Percentiles rank a stretch among this genome's conserved stretches.
phyloP scores from a whole-genome alignment of 2,797 vertebrate species.

The Poecilia picta region DNA sequence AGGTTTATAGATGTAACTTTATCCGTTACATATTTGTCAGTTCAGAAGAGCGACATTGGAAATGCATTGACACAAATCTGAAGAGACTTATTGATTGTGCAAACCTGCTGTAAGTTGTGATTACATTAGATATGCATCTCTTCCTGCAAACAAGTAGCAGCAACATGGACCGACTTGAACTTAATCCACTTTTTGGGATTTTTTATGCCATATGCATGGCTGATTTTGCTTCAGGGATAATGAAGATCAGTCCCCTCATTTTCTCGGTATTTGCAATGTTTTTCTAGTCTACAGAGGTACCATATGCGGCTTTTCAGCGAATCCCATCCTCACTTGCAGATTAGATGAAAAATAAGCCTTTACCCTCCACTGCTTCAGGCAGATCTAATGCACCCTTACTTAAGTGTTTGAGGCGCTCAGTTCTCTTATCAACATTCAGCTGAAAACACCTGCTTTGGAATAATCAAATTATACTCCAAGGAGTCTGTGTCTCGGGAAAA shows the following conservation, averaged over 20 bases:
- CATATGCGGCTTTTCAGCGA: constrained; percentile 44
- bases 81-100: constrained; percentile 3
- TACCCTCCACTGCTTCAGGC: constrained; percentile 47
- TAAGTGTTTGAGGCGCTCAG: constrained; percentile 43
- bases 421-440: constrained; percentile 75
- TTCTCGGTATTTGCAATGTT: constrained; percentile 19
- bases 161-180: constrained; percentile 9
- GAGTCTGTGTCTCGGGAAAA: constrained; percentile 58
- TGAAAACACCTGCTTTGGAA: constrained; percentile 78
- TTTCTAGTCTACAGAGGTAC: constrained; percentile 12
- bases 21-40: background rate
- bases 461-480: constrained; percentile 76
- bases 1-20: background rate
- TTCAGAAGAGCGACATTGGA: background rate
- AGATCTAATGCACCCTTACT: constrained; percentile 60
- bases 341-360: constrained; percentile 45
- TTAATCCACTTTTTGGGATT: constrained; percentile 28
- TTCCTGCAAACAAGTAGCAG: constrained; percentile 20
- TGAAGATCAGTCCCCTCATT: constrained; percentile 20
- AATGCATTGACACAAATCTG: background rate
- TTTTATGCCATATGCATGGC: constrained; percentile 1
- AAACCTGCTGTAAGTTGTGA: background rate
- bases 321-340: constrained; percentile 50
- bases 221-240: constrained; percentile 21
- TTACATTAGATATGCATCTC: constrained; percentile 38